Evolutionary conservation across 2,888 invertebrate genomes (phyloP), one percentile per base, ranked within the genome.

Genomic region (Ariolimax columbianus): DNA sequence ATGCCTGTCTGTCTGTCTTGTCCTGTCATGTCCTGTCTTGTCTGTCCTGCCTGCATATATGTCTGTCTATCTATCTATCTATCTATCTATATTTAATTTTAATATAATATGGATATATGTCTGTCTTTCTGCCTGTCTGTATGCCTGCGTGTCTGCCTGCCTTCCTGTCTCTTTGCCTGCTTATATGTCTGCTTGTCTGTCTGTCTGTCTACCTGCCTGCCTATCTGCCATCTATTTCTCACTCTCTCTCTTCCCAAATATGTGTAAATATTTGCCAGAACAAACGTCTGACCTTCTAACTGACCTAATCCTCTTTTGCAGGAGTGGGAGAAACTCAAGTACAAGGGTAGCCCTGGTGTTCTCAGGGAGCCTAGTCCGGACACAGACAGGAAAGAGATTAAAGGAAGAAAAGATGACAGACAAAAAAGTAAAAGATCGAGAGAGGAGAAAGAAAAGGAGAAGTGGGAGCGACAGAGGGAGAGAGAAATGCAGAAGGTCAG

Each of bases 311-410:
- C 26, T 23, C 38, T 38, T 38, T 19, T 82, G 0, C 40, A 84
- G 84, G 84, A 84, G 36, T 98, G 97, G 98, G 96, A 97, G 91
- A 87, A 89, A 73, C 91, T 91, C 40, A 92, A 92, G 77, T 91
- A 91, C 86, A 89, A 89, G 23, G 63, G 75, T 1, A 43, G 19
- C 23, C 30, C 55, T 1, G 55, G 47, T 1, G 9, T 59, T 1
- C 43, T 23, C 26, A 86, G 90, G n/a, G 90, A 89, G 26, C 84
- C 88, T 23, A 91, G 91, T 84, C 91, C 90, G 30, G 84, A 89
- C 11, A 81, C 89, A 63, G 91, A 91, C 68, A 86, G 88, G 36
- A 89, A 87, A 55, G 87, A 88, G 38, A 88, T 87, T 40, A 86
- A 83, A 70, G 75, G 72, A 19, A 51, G 85, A 51, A 89, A 87